Evolutionary conservation across 2,113 vertebrate species (phyloP).

Genomic region (Catagonus wagneri): DNA sequence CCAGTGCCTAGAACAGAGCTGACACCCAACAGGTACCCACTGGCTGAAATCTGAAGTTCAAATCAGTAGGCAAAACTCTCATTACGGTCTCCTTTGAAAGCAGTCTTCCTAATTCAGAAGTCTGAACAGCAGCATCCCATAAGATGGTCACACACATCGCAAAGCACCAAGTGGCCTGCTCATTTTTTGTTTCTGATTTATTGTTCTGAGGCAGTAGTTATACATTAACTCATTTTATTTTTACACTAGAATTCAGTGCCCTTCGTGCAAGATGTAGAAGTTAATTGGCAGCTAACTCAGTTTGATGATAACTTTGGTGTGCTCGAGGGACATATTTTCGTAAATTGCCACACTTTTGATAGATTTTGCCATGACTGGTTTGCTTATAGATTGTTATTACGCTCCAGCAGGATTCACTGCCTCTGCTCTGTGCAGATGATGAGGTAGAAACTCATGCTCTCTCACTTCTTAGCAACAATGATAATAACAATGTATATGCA

Average conservation of each 20-base stretch:
- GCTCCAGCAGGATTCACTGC: conserved; percentile 76
- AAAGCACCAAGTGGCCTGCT: conserved; percentile 49
- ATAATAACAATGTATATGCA: conserved; percentile 62
- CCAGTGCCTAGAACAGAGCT: background rate
- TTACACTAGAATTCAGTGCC: conserved; percentile 75
- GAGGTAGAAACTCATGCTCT: conserved; percentile 62
- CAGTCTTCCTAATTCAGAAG: background rate
- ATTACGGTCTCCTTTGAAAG: background rate
- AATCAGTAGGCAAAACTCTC: background rate
- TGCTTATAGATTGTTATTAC: conserved; percentile 83
- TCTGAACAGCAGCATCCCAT: background rate
- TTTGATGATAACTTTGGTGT: conserved; percentile 83
- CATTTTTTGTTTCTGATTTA: conserved; percentile 78
- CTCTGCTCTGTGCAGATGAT: conserved; percentile 69
- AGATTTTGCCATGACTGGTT: conserved; percentile 82
- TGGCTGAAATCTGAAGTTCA: background rate
- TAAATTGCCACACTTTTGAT: conserved; percentile 83
- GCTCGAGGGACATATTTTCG: conserved; percentile 83
- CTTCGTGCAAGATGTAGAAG: conserved; percentile 83
- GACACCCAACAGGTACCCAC: background rate
- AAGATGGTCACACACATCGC: background rate
- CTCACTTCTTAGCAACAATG: conserved; percentile 69
- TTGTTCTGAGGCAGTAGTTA: conserved; percentile 72
- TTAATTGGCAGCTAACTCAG: conserved; percentile 87
- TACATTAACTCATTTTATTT: conserved; percentile 82